Percentiles rank a stretch among this genome's conserved stretches.
These are phyloP conservation scores for Plebejus melissa DNA, from an alignment of 2,888 invertebrate species.

Conservation along the genomic window DNA sequence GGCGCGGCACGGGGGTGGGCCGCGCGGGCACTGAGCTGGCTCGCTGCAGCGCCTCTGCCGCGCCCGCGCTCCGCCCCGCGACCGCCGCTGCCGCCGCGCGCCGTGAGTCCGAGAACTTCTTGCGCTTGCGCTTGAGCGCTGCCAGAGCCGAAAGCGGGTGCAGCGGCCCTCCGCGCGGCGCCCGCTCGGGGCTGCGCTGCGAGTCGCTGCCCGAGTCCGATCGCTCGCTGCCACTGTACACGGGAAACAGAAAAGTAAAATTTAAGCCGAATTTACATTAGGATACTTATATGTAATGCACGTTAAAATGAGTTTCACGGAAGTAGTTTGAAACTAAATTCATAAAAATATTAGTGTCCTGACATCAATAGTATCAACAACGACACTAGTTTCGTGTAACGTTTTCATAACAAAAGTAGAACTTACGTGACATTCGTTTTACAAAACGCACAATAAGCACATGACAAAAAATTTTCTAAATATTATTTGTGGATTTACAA, in stretches of 20 bases:
- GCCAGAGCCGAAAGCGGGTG: conserved; percentile 82
- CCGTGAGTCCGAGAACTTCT: conserved; percentile 90
- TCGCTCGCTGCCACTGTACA: conserved; percentile 77
- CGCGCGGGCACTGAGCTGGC: conserved; percentile 64
- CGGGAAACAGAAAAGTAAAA: background rate
- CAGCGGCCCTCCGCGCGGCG: conserved; percentile 51
- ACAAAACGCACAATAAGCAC: too few species aligned
- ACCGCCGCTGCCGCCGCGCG: conserved; percentile 61
- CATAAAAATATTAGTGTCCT: too few species aligned
- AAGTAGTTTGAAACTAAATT: too few species aligned
- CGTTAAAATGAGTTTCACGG: too few species aligned
- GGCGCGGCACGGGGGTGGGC: conserved; percentile 54
- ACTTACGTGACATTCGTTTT: too few species aligned
- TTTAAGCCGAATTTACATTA: too few species aligned
- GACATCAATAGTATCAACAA: too few species aligned
- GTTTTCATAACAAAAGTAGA: too few species aligned
- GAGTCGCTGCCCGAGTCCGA: conserved; percentile 86
- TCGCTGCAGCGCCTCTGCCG: conserved; percentile 48
- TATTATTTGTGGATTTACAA: too few species aligned
- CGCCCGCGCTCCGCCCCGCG: conserved; percentile 47
- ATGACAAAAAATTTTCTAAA: too few species aligned
- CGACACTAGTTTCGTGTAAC: too few species aligned
- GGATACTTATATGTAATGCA: too few species aligned
- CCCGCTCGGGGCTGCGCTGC: conserved; percentile 80
- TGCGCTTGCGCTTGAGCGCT: conserved; percentile 87